Evolutionary conservation across 2,113 vertebrate genomes (phyloP).

Genomic region (Amphiprion ocellaris): DNA sequence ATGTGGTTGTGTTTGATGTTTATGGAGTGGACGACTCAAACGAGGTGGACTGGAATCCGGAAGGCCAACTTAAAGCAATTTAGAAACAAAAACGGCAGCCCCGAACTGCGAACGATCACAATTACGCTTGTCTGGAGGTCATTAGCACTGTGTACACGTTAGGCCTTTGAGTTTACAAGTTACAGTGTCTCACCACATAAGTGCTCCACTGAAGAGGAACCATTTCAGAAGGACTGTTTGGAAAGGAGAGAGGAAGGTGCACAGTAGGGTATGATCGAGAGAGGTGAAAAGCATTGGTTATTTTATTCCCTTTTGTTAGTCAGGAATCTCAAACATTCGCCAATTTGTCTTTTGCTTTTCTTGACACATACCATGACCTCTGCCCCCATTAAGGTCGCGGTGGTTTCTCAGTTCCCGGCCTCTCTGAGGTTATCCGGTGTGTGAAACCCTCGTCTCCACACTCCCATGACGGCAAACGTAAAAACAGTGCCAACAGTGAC

Average conservation of each 20-base stretch:
- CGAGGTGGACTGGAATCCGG: constrained; percentile 49
- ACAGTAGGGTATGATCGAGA: constrained; percentile 14
- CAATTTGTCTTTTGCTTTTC: constrained; percentile 53
- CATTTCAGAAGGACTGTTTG: constrained; percentile 46
- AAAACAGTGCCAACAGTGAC: constrained; percentile 30
- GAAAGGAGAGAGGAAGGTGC: constrained; percentile 42
- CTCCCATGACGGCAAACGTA: constrained; percentile 36
- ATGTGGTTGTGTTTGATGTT: constrained; percentile 63
- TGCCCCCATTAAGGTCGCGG: constrained; percentile 40
- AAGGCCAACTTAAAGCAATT: constrained; percentile 62
- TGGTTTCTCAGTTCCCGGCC: constrained; percentile 47
- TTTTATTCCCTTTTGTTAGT: constrained; percentile 52
- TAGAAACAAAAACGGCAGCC: constrained; percentile 50
- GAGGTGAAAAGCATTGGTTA: constrained; percentile 29
- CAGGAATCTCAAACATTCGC: constrained; percentile 66
- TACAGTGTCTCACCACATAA: constrained; percentile 60
- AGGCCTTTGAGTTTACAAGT: constrained; percentile 63
- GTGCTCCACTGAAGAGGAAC: constrained; percentile 52
- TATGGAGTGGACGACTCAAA: constrained; percentile 39
- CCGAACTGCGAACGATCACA: constrained; percentile 63
- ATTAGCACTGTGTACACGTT: constrained; percentile 66
- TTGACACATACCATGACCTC: constrained; percentile 59
- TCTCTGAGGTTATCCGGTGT: constrained; percentile 41
- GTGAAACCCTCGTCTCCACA: constrained; percentile 55
- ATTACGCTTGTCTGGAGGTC: constrained; percentile 74